phyloP scores from a whole-genome alignment of 2,113 vertebrate species.

The Vireo altiloquus region DNA sequence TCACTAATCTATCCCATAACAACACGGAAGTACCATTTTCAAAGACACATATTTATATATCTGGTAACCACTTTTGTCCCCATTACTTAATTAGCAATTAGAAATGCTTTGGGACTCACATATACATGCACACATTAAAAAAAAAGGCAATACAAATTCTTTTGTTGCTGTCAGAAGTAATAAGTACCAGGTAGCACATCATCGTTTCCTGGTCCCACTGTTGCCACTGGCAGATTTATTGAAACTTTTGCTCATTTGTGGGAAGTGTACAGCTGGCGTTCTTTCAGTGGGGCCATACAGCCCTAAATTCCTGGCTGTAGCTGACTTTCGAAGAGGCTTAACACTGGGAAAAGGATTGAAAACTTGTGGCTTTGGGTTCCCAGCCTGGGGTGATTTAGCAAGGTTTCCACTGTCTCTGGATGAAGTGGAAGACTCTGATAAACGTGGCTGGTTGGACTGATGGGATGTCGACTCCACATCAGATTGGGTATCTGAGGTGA shows the following conservation, averaged over 20 bases:
- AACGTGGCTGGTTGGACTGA: conserved; percentile 2
- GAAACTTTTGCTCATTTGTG: conserved; percentile 89
- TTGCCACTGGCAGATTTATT: conserved; percentile 66
- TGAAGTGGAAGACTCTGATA: conserved; percentile 61
- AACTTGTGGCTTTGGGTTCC: conserved; percentile 66
- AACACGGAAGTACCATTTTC: not conserved
- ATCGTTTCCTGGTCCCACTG: conserved; percentile 77
- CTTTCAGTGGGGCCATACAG: conserved; percentile 91
- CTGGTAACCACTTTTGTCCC: not conserved
- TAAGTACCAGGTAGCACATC: not conserved
- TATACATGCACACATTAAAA: not conserved
- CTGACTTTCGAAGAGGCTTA: conserved; percentile 90
- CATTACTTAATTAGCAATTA: not conserved
- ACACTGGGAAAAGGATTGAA: conserved; percentile 93
- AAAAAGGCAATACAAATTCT: not conserved
- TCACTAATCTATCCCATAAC: not conserved
- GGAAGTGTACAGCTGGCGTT: conserved; percentile 90
- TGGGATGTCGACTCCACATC: not conserved
- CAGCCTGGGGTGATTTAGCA: conserved; percentile 50
- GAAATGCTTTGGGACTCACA: not conserved
- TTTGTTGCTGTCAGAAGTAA: not conserved
- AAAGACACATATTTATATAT: not conserved
- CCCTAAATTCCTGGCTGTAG: conserved; percentile 90
- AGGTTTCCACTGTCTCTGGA: conserved; percentile 57
- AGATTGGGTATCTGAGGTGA: conserved; percentile 43